phyloP scores from a whole-genome alignment of 2,888 invertebrate genomes.

The Opisthograptis luteolata region DNA sequence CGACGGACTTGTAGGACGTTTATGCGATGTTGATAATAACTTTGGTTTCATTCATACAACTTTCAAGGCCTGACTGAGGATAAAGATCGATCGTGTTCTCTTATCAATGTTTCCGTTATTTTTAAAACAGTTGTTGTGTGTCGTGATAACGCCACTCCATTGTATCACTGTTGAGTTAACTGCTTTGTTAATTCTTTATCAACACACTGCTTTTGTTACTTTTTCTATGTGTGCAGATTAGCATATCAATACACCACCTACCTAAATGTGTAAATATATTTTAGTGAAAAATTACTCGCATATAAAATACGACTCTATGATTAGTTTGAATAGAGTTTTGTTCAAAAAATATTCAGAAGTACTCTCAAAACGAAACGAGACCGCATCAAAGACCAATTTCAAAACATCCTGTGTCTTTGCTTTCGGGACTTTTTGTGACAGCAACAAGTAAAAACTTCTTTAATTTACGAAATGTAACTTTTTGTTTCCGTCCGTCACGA shows the following conservation, averaged over 20 bases:
- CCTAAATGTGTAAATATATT: too few relatives aligned
- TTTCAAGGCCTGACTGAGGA: slow-evolving; percentile 47
- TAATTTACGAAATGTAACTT: slow-evolving; percentile 28
- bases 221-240: too few relatives aligned
- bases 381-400: slow-evolving; percentile 7
- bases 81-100: slow-evolving; percentile 45
- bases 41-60: slow-evolving; percentile 52
- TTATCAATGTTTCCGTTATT: slow-evolving; percentile 53
- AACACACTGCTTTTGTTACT: too few relatives aligned
- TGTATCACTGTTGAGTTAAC: slow-evolving; percentile 14
- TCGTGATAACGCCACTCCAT: slow-evolving; percentile 17
- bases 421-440: slow-evolving; percentile 1
- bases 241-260: too few relatives aligned
- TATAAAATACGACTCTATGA: too few relatives aligned
- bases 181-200: too few relatives aligned
- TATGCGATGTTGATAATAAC: slow-evolving; percentile 44
- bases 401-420: slow-evolving; percentile 1
- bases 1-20: slow-evolving; percentile 49
- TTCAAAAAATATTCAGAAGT: not conserved
- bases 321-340: too few relatives aligned
- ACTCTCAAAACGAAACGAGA: not conserved
- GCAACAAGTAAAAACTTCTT: slow-evolving; percentile 31
- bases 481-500: slow-evolving; percentile 23
- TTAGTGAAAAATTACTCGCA: not conserved
- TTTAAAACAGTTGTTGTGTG: slow-evolving; percentile 30